Conservation (phyloP, 2,797 vertebrate species). For the Chromis chromis region DNA sequence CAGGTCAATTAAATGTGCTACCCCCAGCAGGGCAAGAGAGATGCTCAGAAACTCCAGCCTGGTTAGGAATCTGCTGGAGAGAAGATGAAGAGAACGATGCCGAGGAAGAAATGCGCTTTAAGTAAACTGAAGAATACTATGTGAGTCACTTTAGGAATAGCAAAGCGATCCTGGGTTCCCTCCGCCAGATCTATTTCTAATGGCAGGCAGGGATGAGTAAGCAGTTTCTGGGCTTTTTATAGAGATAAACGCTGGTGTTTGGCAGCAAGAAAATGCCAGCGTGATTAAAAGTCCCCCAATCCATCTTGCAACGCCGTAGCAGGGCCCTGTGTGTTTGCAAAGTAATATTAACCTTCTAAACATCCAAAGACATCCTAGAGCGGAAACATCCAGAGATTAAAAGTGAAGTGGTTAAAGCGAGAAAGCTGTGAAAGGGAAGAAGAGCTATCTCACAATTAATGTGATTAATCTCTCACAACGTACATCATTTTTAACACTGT, state of each 20-base stretch:
- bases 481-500: background rate
- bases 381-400: slow-evolving; percentile 27
- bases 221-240: slow-evolving; percentile 62
- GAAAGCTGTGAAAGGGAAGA: slow-evolving; percentile 4
- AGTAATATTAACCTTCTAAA: slow-evolving; percentile 48
- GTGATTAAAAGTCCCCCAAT: slow-evolving; percentile 67
- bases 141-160: slow-evolving; percentile 50
- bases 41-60: slow-evolving; percentile 40
- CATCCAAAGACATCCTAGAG: slow-evolving; percentile 22
- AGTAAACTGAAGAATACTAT: slow-evolving; percentile 46
- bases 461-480: background rate
- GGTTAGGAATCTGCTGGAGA: slow-evolving; percentile 56
- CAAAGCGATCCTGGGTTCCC: slow-evolving; percentile 35
- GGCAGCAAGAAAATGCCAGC: slow-evolving; percentile 60
- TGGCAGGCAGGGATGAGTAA: slow-evolving; percentile 66
- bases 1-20: slow-evolving; percentile 71
- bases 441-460: slow-evolving; percentile 12
- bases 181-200: slow-evolving; percentile 58
- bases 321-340: slow-evolving; percentile 46
- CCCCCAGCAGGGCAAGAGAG: slow-evolving; percentile 47
- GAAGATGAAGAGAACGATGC: slow-evolving; percentile 29
- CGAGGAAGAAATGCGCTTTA: slow-evolving; percentile 38
- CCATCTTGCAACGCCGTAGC: slow-evolving; percentile 54
- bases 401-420: slow-evolving; percentile 18
- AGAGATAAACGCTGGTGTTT: slow-evolving; percentile 65